phyloP scores from a whole-genome alignment of 2,888 invertebrate genomes.

The Latheticus oryzae region DNA sequence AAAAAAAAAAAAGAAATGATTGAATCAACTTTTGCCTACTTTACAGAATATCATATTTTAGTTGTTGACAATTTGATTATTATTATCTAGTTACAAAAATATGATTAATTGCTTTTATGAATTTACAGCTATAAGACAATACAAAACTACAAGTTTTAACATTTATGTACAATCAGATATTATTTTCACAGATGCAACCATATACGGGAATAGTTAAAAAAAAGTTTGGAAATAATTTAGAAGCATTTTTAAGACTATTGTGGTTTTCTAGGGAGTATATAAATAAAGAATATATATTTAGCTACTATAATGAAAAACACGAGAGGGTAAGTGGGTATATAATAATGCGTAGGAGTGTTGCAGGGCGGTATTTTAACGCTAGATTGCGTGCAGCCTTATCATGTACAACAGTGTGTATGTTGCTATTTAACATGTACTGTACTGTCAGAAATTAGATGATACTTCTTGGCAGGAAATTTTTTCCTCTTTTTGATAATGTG shows the following conservation, averaged over 20 bases:
- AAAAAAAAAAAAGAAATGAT: too few species aligned
- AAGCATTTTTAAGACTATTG: not conserved
- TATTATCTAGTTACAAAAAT: too few species aligned
- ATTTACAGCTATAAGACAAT: too few species aligned
- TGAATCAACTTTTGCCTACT: too few species aligned
- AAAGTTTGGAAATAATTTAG: conserved; percentile 1
- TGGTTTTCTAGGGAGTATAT: not conserved
- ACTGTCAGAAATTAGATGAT: conserved; percentile 48
- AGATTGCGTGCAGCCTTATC: conserved; percentile 47
- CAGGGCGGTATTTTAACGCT: conserved; percentile 43
- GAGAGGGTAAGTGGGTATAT: conserved; percentile 33
- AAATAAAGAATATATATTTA: conserved; percentile 12
- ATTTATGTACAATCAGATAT: too few species aligned
- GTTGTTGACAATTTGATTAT: too few species aligned
- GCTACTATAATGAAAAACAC: conserved; percentile 20
- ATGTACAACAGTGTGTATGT: conserved; percentile 45
- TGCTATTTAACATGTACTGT: conserved; percentile 46
- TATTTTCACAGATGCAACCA: too few species aligned
- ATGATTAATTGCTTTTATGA: too few species aligned
- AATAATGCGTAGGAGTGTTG: conserved; percentile 40
- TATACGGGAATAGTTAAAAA: too few species aligned
- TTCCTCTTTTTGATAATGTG: not conserved
- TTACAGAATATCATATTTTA: too few species aligned
- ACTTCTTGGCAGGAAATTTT: conserved; percentile 25
- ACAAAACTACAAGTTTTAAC: too few species aligned